Evolutionary conservation across 2,888 invertebrate species (phyloP).

Genomic region (Hirtodrosophila alboralis): DNA sequence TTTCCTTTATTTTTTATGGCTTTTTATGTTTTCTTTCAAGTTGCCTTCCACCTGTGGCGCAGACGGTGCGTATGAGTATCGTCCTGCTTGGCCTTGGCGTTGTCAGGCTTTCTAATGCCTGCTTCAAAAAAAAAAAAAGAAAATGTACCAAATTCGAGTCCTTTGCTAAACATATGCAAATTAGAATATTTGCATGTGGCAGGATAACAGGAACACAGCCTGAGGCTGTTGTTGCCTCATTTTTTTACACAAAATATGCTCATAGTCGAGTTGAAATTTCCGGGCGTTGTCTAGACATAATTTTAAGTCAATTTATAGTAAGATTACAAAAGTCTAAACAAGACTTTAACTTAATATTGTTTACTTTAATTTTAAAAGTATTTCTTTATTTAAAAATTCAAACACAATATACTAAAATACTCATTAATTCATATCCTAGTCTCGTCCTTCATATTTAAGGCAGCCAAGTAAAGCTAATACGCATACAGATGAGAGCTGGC

Average conservation of each 20-base stretch:
- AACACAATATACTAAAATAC: too few species aligned
- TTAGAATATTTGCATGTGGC: slow-evolving; percentile 76
- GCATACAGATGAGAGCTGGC: slow-evolving; percentile 1
- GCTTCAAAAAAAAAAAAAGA: slow-evolving; percentile 35
- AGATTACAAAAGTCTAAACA: slow-evolving; percentile 32
- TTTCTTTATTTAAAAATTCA: too few species aligned
- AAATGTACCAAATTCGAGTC: slow-evolving; percentile 34
- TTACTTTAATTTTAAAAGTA: too few species aligned
- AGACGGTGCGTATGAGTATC: slow-evolving; percentile 49
- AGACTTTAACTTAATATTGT: slow-evolving; percentile 9
- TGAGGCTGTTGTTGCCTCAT: slow-evolving; percentile 32
- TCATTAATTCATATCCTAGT: too few species aligned
- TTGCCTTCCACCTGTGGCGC: slow-evolving; percentile 70
- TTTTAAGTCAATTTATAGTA: slow-evolving; percentile 49
- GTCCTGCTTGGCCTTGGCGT: slow-evolving; percentile 29
- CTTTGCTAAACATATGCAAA: slow-evolving; percentile 70
- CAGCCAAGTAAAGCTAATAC: slow-evolving; percentile 4
- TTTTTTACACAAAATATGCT: slow-evolving; percentile 40
- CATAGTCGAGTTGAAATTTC: slow-evolving; percentile 7
- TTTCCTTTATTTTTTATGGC: slow-evolving; percentile 24
- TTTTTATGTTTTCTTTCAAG: slow-evolving; percentile 51
- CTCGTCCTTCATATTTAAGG: not conserved
- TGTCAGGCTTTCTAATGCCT: slow-evolving; percentile 43
- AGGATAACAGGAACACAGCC: slow-evolving; percentile 42
- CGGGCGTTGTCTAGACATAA: slow-evolving; percentile 51